phyloP scores from a whole-genome alignment of 2,797 vertebrate species.

The Euthynnus affinis region DNA sequence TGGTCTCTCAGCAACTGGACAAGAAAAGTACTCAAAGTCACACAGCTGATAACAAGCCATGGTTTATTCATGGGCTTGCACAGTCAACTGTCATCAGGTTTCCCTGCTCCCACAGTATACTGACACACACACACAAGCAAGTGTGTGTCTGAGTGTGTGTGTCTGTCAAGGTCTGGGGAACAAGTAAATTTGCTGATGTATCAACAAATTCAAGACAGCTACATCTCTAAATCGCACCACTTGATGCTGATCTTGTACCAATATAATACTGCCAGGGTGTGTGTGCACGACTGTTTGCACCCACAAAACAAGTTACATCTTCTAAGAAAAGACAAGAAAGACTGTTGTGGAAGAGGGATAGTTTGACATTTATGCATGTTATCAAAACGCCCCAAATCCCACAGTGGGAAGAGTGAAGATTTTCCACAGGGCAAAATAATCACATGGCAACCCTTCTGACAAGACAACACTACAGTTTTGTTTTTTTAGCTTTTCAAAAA shows the following conservation, averaged over 20 bases:
- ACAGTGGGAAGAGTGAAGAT: conserved; percentile 1
- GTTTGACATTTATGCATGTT: conserved; percentile 56
- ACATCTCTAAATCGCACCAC: conserved; percentile 28
- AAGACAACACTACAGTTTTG: neutral
- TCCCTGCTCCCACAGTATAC: conserved; percentile 36
- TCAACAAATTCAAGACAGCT: conserved; percentile 23
- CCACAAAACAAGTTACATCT: conserved; percentile 24
- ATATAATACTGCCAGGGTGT: conserved; percentile 17
- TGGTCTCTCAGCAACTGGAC: conserved; percentile 45
- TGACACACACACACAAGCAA: conserved; percentile 39
- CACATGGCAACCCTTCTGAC: neutral
- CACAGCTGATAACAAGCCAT: conserved; percentile 57
- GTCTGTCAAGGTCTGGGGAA: conserved; percentile 4
- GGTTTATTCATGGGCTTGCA: conserved; percentile 76
- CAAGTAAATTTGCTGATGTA: conserved; percentile 36
- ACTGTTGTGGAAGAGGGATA: conserved; percentile 48
- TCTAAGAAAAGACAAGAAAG: conserved; percentile 27
- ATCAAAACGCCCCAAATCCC: conserved; percentile 9
- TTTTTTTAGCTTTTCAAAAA: conserved; percentile 16
- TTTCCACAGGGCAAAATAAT: conserved; percentile 25
- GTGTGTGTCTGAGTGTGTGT: conserved; percentile 12
- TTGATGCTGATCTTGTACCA: conserved; percentile 30
- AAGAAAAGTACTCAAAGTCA: conserved; percentile 51
- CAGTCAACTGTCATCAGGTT: conserved; percentile 61
- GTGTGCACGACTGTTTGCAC: conserved; percentile 1